Conservation (phyloP, 1,140 invertebrate genomes). For the Cyclina sinensis region DNA sequence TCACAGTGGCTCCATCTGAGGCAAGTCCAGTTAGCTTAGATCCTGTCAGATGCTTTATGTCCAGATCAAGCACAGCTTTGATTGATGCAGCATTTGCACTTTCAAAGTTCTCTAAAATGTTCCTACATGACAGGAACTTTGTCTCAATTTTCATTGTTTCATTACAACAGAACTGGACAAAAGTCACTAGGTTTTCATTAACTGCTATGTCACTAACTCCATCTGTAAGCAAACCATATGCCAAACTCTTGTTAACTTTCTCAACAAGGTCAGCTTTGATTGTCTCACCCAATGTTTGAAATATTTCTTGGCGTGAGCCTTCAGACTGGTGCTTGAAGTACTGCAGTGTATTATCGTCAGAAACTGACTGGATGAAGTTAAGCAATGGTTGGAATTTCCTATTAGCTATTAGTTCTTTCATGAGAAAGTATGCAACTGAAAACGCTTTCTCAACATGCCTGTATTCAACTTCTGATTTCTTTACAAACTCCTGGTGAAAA, state of each 20-base stretch:
- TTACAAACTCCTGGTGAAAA: constrained; percentile 44
- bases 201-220: constrained; percentile 56
- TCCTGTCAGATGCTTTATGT: not conserved
- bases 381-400: constrained; percentile 16
- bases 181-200: constrained; percentile 55
- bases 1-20: constrained; percentile 57
- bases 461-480: constrained; percentile 19
- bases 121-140: too few relatives aligned
- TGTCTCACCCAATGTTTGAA: constrained; percentile 40
- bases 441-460: constrained; percentile 9
- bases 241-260: not conserved
- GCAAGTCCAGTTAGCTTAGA: constrained; percentile 7
- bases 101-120: too few relatives aligned
- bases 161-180: constrained; percentile 41
- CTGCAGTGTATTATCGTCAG: constrained; percentile 22
- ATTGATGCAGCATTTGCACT: too few relatives aligned
- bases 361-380: constrained; percentile 41
- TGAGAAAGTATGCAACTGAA: constrained; percentile 40
- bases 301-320: constrained; percentile 29
- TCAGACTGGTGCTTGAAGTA: constrained; percentile 58
- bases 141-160: not conserved
- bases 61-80: too few relatives aligned
- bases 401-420: constrained; percentile 50
- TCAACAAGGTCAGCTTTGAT: not conserved
- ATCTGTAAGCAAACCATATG: constrained; percentile 46